A percentile compares a stretch with the other conserved stretches of the same genome.
Conservation (phyloP, 1,140 invertebrate genomes). For the Drosophila subobscura region DNA sequence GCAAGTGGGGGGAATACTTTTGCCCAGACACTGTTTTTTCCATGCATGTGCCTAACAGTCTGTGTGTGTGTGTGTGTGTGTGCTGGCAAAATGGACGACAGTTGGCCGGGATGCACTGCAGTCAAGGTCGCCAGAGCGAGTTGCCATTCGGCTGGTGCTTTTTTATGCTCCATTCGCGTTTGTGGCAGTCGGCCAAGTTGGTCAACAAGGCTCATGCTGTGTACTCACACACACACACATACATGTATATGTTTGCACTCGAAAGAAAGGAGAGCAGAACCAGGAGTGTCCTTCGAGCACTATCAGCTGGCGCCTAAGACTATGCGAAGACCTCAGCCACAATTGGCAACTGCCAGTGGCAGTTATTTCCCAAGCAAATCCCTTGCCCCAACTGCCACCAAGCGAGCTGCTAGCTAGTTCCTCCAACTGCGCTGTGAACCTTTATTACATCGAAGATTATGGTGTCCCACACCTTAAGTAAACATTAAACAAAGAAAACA, state of each 20-base stretch:
- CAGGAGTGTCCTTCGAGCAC: too few species aligned
- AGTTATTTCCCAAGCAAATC: too few species aligned
- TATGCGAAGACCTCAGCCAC: too few species aligned
- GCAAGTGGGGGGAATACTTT: conserved; percentile 48
- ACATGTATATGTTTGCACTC: not conserved
- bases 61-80: not conserved
- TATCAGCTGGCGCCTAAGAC: too few species aligned
- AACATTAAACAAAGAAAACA: too few species aligned
- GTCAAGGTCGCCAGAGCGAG: conserved; percentile 57
- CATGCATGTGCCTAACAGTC: not conserved
- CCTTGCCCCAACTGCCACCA: too few species aligned
- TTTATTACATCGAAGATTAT: too few species aligned
- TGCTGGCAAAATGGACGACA: too few species aligned
- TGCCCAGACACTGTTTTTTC: conserved; percentile 16
- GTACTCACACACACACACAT: not conserved
- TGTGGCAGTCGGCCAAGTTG: conserved; percentile 58
- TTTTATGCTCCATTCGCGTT: conserved; percentile 23
- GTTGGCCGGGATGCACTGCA: conserved; percentile 45
- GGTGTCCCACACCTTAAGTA: too few species aligned
- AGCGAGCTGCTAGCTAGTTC: too few species aligned
- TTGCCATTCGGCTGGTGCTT: conserved; percentile 8
- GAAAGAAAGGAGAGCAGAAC: not conserved
- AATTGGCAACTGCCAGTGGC: too few species aligned
- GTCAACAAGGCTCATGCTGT: conserved; percentile 21
- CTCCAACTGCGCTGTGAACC: too few species aligned